A percentile compares a stretch with the other conserved stretches of the same genome.
phyloP scores from a whole-genome alignment of 1,140 invertebrate genomes.

The Drosophila insularis region DNA sequence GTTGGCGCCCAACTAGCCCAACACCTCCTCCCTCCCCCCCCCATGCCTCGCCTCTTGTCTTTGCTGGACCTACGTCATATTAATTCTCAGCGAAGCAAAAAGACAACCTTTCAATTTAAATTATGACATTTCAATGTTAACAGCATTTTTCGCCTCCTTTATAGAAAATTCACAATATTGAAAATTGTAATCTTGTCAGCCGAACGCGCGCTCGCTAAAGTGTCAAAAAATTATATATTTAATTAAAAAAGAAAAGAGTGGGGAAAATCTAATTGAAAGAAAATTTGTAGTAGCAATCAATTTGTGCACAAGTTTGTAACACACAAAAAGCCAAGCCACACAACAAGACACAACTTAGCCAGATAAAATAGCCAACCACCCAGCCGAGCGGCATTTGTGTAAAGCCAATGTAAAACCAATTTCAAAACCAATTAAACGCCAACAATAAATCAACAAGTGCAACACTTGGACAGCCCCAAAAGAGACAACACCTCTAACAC shows the following conservation, averaged over 20 bases:
- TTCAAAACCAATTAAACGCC: constrained; percentile 78
- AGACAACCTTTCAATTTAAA: constrained; percentile 77
- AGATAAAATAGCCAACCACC: not conserved
- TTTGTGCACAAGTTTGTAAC: constrained; percentile 37
- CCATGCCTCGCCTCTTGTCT: not conserved
- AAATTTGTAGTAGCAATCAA: constrained; percentile 75
- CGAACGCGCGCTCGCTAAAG: constrained; percentile 17
- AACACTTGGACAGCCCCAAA: constrained; percentile 60
- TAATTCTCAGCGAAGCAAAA: constrained; percentile 51
- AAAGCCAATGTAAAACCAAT: constrained; percentile 66
- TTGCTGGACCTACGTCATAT: constrained; percentile 20
- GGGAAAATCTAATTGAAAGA: constrained; percentile 75
- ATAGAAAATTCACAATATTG: not conserved
- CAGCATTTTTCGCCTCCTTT: constrained; percentile 53
- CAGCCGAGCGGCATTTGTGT: constrained; percentile 1
- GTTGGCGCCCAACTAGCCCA: constrained; percentile 16
- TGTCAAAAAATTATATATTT: constrained; percentile 52
- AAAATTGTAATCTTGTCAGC: constrained; percentile 16
- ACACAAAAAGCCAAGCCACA: constrained; percentile 20
- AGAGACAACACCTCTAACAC: constrained; percentile 61
- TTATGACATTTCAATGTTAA: constrained; percentile 81
- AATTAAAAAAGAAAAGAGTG: constrained; percentile 55
- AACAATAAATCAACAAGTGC: constrained; percentile 80
- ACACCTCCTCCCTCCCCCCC: not conserved
- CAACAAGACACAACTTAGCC: constrained; percentile 30